phyloP scores from a whole-genome alignment of 2,113 vertebrate genomes.

The Rhabdomys dilectus region DNA sequence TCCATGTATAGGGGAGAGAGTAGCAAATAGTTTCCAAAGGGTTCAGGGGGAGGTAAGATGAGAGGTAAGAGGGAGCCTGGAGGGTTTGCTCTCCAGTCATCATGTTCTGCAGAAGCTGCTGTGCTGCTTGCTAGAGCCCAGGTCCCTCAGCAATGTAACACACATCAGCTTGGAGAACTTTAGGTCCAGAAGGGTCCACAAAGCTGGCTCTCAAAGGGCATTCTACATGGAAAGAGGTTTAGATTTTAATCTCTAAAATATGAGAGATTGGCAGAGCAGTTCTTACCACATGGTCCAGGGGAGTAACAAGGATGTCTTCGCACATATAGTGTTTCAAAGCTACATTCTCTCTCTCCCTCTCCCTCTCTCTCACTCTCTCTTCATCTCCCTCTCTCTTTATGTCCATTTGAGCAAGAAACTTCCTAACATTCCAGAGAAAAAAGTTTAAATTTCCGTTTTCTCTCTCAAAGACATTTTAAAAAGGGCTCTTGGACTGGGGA shows the following conservation, averaged over 20 bases:
- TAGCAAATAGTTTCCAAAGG: neutral
- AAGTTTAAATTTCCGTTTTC: constrained; percentile 22
- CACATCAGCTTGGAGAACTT: neutral
- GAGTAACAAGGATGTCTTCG: neutral
- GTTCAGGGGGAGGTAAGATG: neutral
- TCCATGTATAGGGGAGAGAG: neutral
- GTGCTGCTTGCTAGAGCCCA: neutral
- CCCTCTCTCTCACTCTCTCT: too few species aligned
- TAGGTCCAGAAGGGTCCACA: neutral
- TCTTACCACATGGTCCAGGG: neutral
- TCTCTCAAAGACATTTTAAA: neutral
- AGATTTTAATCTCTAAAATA: neutral
- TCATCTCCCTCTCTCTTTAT: too few species aligned
- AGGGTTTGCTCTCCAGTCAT: neutral
- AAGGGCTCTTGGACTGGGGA: neutral
- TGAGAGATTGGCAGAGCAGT: neutral
- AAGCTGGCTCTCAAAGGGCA: neutral
- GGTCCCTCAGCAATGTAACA: neutral
- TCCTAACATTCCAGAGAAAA: neutral
- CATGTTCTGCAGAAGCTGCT: neutral
- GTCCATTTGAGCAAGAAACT: neutral
- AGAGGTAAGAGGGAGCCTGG: neutral
- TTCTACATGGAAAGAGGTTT: neutral
- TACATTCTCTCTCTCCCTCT: neutral
- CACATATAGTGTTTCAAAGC: neutral